Conservation (phyloP, 1,140 invertebrate genomes). For the Drosophila watanabei region DNA sequence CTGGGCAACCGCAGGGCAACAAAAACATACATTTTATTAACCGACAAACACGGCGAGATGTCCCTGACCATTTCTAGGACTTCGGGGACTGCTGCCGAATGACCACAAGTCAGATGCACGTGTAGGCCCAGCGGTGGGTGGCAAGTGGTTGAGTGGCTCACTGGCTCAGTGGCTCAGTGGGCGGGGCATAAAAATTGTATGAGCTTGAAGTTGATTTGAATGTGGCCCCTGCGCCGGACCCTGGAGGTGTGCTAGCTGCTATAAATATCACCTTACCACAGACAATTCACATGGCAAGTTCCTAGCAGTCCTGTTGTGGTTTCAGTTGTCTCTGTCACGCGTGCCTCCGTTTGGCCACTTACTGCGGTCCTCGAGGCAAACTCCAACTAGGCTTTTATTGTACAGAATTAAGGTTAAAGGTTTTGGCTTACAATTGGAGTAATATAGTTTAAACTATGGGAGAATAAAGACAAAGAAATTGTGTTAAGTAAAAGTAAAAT, state of each 20-base stretch:
- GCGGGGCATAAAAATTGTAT: slow-evolving; percentile 70
- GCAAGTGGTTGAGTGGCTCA: not conserved
- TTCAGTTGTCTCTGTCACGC: slow-evolving; percentile 3
- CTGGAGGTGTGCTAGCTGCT: slow-evolving; percentile 2
- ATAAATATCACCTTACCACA: slow-evolving; percentile 33
- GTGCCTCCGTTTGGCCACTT: slow-evolving; percentile 3
- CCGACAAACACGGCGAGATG: slow-evolving; percentile 49
- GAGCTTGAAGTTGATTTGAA: slow-evolving; percentile 78
- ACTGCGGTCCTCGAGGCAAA: not conserved
- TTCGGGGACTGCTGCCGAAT: slow-evolving; percentile 10
- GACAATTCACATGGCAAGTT: slow-evolving; percentile 28
- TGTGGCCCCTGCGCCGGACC: slow-evolving; percentile 46
- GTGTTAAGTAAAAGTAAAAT: no score
- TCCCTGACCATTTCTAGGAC: slow-evolving; percentile 18
- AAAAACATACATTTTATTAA: slow-evolving; percentile 72
- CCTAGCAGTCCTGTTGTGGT: slow-evolving; percentile 20
- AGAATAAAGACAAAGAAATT: not conserved
- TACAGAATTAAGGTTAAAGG: not conserved
- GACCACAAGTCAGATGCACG: slow-evolving; percentile 62
- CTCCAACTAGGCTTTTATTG: not conserved
- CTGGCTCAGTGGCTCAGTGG: not conserved
- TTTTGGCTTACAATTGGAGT: not conserved
- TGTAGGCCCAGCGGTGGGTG: slow-evolving; percentile 20
- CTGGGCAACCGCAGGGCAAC: slow-evolving; percentile 47
- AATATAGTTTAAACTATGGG: not conserved